Evolutionary conservation across 2,888 invertebrate species (phyloP).

Genomic region (Tineola bisselliella): DNA sequence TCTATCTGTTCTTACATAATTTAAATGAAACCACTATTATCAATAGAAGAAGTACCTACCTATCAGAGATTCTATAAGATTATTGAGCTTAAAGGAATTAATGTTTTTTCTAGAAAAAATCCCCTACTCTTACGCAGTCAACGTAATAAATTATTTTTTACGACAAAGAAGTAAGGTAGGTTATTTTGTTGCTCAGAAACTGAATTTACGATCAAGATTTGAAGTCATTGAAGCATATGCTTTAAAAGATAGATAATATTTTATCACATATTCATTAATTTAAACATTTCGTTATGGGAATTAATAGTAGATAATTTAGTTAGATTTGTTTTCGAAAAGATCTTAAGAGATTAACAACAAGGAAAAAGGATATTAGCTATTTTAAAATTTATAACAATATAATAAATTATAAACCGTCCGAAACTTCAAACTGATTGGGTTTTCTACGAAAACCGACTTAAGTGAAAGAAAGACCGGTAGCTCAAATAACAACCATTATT

Average conservation of each 20-base stretch:
- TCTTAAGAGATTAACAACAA: too few relatives aligned
- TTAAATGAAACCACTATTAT: too few relatives aligned
- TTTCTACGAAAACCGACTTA: not conserved
- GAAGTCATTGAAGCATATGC: not conserved
- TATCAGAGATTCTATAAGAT: too few relatives aligned
- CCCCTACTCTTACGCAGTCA: conserved; percentile 9
- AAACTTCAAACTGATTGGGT: not conserved
- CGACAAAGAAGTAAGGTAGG: conserved; percentile 1
- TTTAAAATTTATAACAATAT: too few relatives aligned
- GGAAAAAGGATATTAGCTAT: too few relatives aligned
- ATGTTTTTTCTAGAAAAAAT: not conserved
- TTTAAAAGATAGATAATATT: not conserved
- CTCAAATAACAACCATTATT: not conserved
- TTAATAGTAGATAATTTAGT: too few relatives aligned
- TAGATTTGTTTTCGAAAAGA: too few relatives aligned
- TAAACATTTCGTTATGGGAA: too few relatives aligned
- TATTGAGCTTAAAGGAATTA: not conserved
- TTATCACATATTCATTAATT: too few relatives aligned
- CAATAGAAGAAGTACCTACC: too few relatives aligned
- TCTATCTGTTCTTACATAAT: too few relatives aligned
- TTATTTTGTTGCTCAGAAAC: not conserved
- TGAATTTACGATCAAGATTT: not conserved
- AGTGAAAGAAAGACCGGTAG: not conserved
- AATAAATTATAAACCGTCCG: not conserved
- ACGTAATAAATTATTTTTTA: conserved; percentile 7